Evolutionary conservation across 2,888 invertebrate species (phyloP), one percentile per base, ranked within the genome.

Genomic region (Drosophila siamana): DNA sequence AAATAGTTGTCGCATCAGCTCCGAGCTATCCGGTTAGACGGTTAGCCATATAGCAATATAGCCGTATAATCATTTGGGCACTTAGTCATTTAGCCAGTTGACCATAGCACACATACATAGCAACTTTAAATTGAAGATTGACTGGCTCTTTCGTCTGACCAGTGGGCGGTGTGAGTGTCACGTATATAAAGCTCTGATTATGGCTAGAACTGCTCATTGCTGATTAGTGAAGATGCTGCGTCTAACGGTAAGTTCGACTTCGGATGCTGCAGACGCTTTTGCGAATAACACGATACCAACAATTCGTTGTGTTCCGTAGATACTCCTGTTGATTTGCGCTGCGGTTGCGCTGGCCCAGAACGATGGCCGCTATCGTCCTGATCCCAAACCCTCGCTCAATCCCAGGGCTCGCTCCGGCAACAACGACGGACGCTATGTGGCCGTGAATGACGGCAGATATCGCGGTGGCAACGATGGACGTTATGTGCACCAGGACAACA

Each of bases 401-500:
- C 9, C 24, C 0, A 70, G 19, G 7, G 26, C 36, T 11, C n/a
- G 46, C 1, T 46, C 16, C 7, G 6, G n/a, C 40, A 51, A 54
- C 48, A 51, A 54, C 30, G 90, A 87, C 64, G 92, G 91, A 13
- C 83, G 89, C 16, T 92, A 91, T 78, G 69, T 73, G 4, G 67
- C 86, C 1, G 74, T 46, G 3, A 64, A 70, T 15, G 89, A 88
- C 67, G 91, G 91, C 3, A 93, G 93, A 72, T 94, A 94, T 87
- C 83, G 89, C 44, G 82, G 88, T 0, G 71, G 69, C 5, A 88
- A 85, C 54, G 90, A 90, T 52, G 92, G 91, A 1, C 93, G 93
- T 77, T 94, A 94, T 88, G 88, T 93, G 84, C 94, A 94, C 75
- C 78, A 93, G 30, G 92, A 91, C 74, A 87, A 82, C 16, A 90